A percentile compares a stretch with the other conserved stretches of the same genome.
Conservation (phyloP, 2,797 vertebrate species). For the Eospalax fontanierii region DNA sequence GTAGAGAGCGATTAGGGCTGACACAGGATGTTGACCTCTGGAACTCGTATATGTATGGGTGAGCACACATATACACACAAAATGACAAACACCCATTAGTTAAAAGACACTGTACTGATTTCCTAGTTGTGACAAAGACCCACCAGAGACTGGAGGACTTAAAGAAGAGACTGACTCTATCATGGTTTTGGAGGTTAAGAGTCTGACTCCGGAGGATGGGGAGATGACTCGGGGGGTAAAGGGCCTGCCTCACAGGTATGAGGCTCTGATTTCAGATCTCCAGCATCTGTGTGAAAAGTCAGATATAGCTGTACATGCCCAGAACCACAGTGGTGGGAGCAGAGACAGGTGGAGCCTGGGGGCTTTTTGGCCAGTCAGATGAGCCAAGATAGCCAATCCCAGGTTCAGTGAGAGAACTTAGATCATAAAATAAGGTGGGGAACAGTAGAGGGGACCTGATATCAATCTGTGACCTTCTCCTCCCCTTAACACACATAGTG, state of each 20-base stretch:
- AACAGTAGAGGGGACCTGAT: background rate
- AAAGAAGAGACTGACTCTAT: background rate
- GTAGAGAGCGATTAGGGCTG: background rate
- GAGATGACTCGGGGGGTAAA: background rate
- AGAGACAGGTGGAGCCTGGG: background rate
- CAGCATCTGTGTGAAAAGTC: background rate
- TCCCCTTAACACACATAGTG: background rate
- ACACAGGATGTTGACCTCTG: background rate
- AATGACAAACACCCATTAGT: background rate
- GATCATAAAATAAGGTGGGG: background rate
- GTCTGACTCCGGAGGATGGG: background rate
- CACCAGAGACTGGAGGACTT: background rate
- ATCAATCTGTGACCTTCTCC: background rate
- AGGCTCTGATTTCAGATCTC: background rate
- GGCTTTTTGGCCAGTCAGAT: background rate
- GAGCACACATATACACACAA: background rate
- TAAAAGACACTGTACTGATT: background rate
- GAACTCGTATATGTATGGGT: background rate
- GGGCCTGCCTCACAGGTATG: background rate
- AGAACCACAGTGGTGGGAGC: background rate
- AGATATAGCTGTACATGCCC: background rate
- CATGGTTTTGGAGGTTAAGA: background rate
- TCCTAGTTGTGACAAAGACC: background rate
- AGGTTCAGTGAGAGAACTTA: background rate
- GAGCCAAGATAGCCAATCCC: background rate